Evolutionary conservation across 2,797 vertebrate genomes (phyloP).

Genomic region (Oryzias sinensis): DNA sequence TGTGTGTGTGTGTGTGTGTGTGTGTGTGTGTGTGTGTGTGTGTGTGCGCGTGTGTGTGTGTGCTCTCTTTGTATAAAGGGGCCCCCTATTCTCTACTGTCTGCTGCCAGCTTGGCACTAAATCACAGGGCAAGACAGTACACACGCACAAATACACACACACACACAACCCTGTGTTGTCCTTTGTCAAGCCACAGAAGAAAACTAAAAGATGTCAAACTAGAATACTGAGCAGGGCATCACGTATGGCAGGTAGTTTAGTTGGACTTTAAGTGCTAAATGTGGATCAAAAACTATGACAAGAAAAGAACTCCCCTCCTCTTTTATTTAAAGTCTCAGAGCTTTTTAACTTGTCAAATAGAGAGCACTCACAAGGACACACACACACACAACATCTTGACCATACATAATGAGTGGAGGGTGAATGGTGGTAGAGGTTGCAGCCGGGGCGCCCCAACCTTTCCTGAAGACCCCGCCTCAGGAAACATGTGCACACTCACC

Average conservation of each 20-base stretch:
- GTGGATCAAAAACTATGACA: not conserved
- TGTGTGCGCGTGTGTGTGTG: slow-evolving; percentile 29
- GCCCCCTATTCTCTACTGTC: slow-evolving; percentile 71
- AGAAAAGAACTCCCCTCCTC: slow-evolving; percentile 12
- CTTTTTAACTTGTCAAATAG: slow-evolving; percentile 17
- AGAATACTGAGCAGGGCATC: slow-evolving; percentile 42
- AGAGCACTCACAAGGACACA: slow-evolving; percentile 3
- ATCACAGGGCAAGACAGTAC: slow-evolving; percentile 70
- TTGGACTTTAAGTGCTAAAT: slow-evolving; percentile 32
- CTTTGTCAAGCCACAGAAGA: slow-evolving; percentile 54
- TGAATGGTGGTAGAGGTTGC: slow-evolving; percentile 39
- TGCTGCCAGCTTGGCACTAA: slow-evolving; percentile 77
- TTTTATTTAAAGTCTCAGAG: not conserved
- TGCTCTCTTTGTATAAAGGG: slow-evolving; percentile 72
- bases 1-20: slow-evolving; percentile 28
- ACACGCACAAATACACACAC: slow-evolving; percentile 21
- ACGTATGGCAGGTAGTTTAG: slow-evolving; percentile 36
- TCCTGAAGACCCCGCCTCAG: slow-evolving; percentile 24
- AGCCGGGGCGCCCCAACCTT: slow-evolving; percentile 32
- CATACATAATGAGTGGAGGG: slow-evolving; percentile 49
- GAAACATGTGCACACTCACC: slow-evolving; percentile 7
- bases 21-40: slow-evolving; percentile 34
- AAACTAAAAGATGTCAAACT: slow-evolving; percentile 63
- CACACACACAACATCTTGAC: slow-evolving; percentile 25
- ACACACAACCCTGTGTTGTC: slow-evolving; percentile 47